These are phyloP conservation scores for Xestia sexstrigata DNA, from an alignment of 2,888 invertebrate species.

Conservation along the genomic window DNA sequence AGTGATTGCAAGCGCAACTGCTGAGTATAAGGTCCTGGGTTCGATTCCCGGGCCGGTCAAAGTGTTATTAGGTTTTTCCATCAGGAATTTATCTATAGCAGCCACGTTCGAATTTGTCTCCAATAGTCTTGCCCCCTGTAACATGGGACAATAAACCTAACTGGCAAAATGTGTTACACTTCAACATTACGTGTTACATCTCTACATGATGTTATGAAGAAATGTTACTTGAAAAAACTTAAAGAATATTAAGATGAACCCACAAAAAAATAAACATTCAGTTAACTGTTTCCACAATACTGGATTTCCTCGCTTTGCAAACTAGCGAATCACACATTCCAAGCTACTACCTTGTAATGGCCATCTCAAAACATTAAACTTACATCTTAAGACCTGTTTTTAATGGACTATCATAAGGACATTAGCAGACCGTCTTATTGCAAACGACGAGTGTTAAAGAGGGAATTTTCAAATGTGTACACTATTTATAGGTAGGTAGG, in stretches of 20 bases:
- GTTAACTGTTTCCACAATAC: neutral
- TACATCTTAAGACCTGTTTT: constrained; percentile 67
- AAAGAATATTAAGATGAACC: neutral
- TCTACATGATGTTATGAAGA: neutral
- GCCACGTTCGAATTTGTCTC: no score
- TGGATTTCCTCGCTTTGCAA: constrained; percentile 7
- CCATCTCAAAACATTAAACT: constrained; percentile 60
- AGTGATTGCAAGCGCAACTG: neutral
- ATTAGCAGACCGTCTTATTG: constrained; percentile 74
- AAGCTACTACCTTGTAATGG: constrained; percentile 51
- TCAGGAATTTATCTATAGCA: no score
- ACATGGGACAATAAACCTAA: no score
- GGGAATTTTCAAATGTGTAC: constrained; percentile 80
- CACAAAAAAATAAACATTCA: neutral
- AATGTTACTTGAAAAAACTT: neutral
- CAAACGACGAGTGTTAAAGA: constrained; percentile 71
- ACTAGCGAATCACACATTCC: constrained; percentile 32
- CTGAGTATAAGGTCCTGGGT: neutral
- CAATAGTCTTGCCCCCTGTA: no score
- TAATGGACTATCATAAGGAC: constrained; percentile 75
- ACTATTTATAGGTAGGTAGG: constrained; percentile 63
- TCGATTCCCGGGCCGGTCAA: neutral
- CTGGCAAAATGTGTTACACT: no score
- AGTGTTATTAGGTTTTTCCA: no score
- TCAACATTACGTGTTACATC: no score